phyloP scores from a whole-genome alignment of 2,888 invertebrate genomes.

The Megastigmus dorsalis region DNA sequence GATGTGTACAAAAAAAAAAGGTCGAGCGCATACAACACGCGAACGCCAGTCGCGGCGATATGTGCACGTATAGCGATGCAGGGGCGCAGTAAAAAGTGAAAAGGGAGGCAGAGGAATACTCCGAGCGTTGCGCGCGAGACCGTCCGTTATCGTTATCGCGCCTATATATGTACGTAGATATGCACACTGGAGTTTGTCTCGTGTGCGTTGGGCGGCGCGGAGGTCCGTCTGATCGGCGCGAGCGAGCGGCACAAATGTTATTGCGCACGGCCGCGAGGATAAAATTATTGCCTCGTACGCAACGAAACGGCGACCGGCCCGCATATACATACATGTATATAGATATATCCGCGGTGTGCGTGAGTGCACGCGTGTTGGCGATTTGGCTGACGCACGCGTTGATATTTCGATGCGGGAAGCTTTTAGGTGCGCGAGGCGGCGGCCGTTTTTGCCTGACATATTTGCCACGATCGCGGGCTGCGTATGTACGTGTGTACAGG shows the following conservation, averaged over 20 bases:
- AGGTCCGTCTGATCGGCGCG: conserved; percentile 25
- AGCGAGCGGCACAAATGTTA: conserved; percentile 42
- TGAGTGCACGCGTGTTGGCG: neutral
- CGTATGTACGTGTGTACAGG: too few relatives aligned
- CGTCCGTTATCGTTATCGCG: conserved; percentile 51
- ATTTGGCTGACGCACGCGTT: too few relatives aligned
- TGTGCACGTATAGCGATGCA: too few relatives aligned
- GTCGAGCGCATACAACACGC: too few relatives aligned
- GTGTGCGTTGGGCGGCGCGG: neutral
- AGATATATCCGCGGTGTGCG: too few relatives aligned
- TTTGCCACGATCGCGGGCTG: neutral
- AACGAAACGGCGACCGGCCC: neutral
- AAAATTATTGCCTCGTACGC: conserved; percentile 42
- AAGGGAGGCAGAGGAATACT: too few relatives aligned
- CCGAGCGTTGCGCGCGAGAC: neutral
- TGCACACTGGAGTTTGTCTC: too few relatives aligned
- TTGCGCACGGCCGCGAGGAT: conserved; percentile 31
- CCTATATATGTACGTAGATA: too few relatives aligned
- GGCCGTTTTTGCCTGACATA: neutral
- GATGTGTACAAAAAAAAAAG: too few relatives aligned
- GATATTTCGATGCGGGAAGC: neutral
- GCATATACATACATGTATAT: too few relatives aligned
- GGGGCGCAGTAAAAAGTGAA: neutral
- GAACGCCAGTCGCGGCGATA: too few relatives aligned
- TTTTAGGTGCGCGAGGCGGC: neutral